phyloP scores from a whole-genome alignment of 2,888 invertebrate species.

The Prosopocoilus inquinatus region DNA sequence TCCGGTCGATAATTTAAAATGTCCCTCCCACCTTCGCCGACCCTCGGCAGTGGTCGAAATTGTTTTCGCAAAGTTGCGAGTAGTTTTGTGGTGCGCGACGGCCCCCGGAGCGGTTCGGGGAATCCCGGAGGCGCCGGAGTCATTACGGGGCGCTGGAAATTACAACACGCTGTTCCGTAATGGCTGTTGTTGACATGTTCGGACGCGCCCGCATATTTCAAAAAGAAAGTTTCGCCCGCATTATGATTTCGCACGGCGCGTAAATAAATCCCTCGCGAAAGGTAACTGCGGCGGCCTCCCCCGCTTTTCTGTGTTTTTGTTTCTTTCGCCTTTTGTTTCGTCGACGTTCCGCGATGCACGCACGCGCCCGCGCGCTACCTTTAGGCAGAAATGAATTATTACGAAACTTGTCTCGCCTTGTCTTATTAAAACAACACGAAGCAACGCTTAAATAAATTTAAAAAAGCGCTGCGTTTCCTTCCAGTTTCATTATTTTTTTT shows the following conservation, averaged over 20 bases:
- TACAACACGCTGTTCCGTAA: constrained; percentile 32
- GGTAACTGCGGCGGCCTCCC: background rate
- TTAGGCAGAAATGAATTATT: no score
- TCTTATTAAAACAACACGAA: no score
- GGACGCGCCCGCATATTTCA: constrained; percentile 30
- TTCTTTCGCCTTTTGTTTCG: background rate
- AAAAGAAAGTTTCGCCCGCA: constrained; percentile 28
- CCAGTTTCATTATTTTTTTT: no score
- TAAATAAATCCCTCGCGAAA: constrained; percentile 18
- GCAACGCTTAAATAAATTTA: no score
- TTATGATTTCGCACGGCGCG: constrained; percentile 25
- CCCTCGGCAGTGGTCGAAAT: constrained; percentile 1
- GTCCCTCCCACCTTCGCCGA: background rate
- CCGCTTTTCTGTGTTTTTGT: constrained; percentile 20
- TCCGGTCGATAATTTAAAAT: background rate
- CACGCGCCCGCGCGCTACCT: no score
- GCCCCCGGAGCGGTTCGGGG: constrained; percentile 4
- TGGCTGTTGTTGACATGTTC: constrained; percentile 37
- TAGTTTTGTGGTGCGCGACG: background rate
- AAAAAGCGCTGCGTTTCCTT: no score
- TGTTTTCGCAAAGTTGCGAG: constrained; percentile 5
- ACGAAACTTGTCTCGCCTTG: no score
- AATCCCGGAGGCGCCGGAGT: constrained; percentile 28
- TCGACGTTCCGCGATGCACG: background rate
- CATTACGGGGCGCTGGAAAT: constrained; percentile 34